A percentile compares a stretch with the other conserved stretches of the same genome.
Conservation (phyloP, 2,888 invertebrate species). For the Polydrusus cervinus region DNA sequence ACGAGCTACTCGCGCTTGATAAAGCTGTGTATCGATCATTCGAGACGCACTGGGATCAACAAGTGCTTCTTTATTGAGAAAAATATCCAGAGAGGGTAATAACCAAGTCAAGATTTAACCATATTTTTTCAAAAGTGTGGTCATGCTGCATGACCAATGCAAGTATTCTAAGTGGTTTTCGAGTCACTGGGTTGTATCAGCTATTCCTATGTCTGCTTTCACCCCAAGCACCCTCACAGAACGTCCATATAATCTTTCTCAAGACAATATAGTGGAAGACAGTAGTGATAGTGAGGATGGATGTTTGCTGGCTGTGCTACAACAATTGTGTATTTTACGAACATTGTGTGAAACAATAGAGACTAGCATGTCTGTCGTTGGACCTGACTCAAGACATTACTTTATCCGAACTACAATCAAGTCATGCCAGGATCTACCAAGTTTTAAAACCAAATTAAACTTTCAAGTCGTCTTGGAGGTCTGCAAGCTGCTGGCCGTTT, state of each 20-base stretch:
- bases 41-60: conserved; percentile 64
- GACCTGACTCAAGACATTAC: no score
- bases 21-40: conserved; percentile 64
- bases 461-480: no score
- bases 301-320: no score
- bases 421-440: no score
- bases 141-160: conserved; percentile 46
- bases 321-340: no score
- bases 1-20: conserved; percentile 65
- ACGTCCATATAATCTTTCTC: not conserved
- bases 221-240: not conserved
- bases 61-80: conserved; percentile 62
- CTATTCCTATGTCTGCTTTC: conserved; percentile 6
- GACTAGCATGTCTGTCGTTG: no score
- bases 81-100: conserved; percentile 52
- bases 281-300: no score
- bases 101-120: conserved; percentile 61
- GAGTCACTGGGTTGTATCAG: conserved; percentile 43
- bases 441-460: no score
- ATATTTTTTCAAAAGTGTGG: conserved; percentile 49
- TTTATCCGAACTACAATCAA: no score
- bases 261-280: no score
- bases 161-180: conserved; percentile 52
- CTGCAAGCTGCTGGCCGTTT: no score
- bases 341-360: no score